phyloP scores from a whole-genome alignment of 53 echinoderm and acorn worm genomes.

The Pentamera pediparva region DNA sequence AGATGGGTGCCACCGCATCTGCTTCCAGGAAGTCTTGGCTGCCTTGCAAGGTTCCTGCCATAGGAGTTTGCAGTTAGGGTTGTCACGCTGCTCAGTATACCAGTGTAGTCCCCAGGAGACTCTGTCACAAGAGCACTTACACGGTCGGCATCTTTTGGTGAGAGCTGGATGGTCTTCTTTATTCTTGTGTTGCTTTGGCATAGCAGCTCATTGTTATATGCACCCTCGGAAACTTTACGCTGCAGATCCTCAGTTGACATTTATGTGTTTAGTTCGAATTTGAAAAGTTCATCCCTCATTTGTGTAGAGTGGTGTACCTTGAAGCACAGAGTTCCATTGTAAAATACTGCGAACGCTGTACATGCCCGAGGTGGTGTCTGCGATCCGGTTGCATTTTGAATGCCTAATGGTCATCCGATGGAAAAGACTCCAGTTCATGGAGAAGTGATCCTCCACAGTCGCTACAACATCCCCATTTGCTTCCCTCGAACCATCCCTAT shows the following conservation, averaged over 20 bases:
- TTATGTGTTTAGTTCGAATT: not conserved
- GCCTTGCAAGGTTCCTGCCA: not conserved
- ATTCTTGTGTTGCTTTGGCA: not conserved
- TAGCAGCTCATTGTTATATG: not conserved
- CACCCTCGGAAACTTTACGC: not conserved
- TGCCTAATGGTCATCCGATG: not conserved
- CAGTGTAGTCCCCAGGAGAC: no score
- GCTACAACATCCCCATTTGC: not conserved
- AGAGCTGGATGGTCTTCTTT: not conserved
- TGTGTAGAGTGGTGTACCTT: not conserved
- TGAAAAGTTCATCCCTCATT: not conserved
- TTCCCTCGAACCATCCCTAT: not conserved
- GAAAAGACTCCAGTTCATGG: not conserved
- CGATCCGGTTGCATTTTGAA: not conserved
- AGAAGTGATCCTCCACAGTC: not conserved
- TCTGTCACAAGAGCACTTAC: not conserved
- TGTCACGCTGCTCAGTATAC: not conserved
- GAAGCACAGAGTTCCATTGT: not conserved
- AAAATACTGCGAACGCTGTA: not conserved
- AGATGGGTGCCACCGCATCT: slow-evolving; percentile 1
- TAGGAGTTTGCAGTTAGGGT: not conserved
- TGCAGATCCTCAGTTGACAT: not conserved
- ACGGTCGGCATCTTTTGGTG: not conserved
- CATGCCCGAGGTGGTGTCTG: not conserved
- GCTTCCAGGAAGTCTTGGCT: not conserved